Base-by-base conservation (phyloP, 2,797 vertebrate genomes). In the Loriculus beryllinus region DNA sequence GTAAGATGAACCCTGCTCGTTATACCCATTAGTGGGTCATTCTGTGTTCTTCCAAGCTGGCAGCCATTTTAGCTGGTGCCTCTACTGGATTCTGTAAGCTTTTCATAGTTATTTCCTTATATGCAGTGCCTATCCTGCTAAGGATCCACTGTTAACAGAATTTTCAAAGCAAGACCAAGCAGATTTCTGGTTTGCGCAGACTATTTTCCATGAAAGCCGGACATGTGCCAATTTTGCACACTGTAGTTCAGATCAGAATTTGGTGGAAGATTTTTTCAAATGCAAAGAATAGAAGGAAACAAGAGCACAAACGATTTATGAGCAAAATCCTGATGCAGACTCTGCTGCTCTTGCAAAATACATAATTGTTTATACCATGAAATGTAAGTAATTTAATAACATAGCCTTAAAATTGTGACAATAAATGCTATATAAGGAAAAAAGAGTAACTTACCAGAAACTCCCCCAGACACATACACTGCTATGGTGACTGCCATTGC, bases 401-500 rank as follows among this genome's bases (percentile, higher is more conserved):
- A 28, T 37, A 43, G 28, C 26, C 40, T 82, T 67, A 65, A 49
- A 69, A 21, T 11, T 3, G 4, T 25, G 33, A 17, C 21, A 77
- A 67, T 59, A 75, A 88, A 49, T 39, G n/a, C 29, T 37, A 0
- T 19, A 18, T 5, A 26, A 62, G 22, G 45, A 68, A 43, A 60
- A 75, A 48, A 11, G 28, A 35, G 7, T 51, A 14, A 69, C 98
- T 97, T 98, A 99, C 99, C 99, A 97, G 99, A 99, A 65, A 99
- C 96, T 1, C 99, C 99, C 17, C 98, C 99, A 1, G 98, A 97
- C 40, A 99, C 97, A 42, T 99, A 99, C 49, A 99, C 97, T 3
- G 98, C 99, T 95, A 99, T 97, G 94, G 98, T 98, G 81, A 99
- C 98, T 54, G 99, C 98, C 94, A 98, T 97, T 52, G 98, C 98